A percentile compares a stretch with the other conserved stretches of the same genome.
Conservation (phyloP, 2,888 invertebrate species). For the Athalia rosae region DNA sequence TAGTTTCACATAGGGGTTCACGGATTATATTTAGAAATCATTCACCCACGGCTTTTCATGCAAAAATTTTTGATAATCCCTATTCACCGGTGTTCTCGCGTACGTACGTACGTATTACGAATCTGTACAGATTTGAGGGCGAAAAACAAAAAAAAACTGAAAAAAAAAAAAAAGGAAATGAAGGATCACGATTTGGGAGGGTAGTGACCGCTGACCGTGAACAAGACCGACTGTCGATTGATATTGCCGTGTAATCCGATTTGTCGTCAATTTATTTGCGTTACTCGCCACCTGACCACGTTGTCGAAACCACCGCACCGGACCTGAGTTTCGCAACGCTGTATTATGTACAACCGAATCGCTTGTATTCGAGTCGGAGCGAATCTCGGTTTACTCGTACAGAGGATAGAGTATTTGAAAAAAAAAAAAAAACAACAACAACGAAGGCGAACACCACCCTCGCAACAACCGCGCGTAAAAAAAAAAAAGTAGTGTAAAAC, state of each 20-base stretch:
- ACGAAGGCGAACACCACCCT: slow-evolving; percentile 1
- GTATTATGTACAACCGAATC: slow-evolving; percentile 39
- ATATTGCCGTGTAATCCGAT: slow-evolving; percentile 51
- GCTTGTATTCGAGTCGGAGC: slow-evolving; percentile 20
- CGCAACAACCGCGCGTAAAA: neutral
- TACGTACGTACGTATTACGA: no score
- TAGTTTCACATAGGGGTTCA: no score
- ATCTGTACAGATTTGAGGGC: no score
- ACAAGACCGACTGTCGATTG: slow-evolving; percentile 19
- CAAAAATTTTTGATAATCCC: no score
- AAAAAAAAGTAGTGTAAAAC: neutral
- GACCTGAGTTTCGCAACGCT: slow-evolving; percentile 31
- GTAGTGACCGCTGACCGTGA: neutral
- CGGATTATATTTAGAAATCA: no score
- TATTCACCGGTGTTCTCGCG: no score
- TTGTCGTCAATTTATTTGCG: slow-evolving; percentile 52
- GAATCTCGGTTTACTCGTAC: neutral
- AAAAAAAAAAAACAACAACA: slow-evolving; percentile 2
- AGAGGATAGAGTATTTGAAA: neutral
- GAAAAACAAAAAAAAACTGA: no score
- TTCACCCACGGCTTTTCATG: no score
- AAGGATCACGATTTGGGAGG: neutral
- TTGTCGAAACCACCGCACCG: neutral
- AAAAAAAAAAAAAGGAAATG: neutral
- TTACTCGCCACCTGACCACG: slow-evolving; percentile 42